phyloP scores from a whole-genome alignment of 2,888 invertebrate genomes.

The Malacosoma neustria region DNA sequence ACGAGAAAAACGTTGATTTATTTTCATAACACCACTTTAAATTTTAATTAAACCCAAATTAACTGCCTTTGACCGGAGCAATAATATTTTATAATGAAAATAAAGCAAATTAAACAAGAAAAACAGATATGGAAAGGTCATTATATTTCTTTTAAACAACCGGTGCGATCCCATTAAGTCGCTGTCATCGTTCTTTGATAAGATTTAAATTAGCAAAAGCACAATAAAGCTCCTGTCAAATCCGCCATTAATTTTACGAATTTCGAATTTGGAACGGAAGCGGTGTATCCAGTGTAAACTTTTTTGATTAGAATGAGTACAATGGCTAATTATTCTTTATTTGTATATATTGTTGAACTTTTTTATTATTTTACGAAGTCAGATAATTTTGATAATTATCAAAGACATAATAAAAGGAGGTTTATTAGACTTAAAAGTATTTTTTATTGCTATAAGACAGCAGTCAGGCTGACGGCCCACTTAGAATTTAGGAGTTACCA shows the following conservation, averaged over 20 bases:
- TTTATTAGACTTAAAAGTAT: no score
- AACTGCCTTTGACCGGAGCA: constrained; percentile 24
- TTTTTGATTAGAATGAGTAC: constrained; percentile 6
- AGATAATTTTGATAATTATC: no score
- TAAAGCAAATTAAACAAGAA: constrained; percentile 25
- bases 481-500: neutral
- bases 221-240: constrained; percentile 73
- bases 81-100: constrained; percentile 26
- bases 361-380: neutral
- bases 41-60: constrained; percentile 21
- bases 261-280: constrained; percentile 69
- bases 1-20: no score
- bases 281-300: constrained; percentile 28
- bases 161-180: constrained; percentile 64
- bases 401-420: no score
- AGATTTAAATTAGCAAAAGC: constrained; percentile 68
- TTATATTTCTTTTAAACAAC: constrained; percentile 57
- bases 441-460: neutral
- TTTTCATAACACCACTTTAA: neutral
- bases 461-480: neutral
- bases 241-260: constrained; percentile 67
- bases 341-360: neutral
- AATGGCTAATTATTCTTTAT: neutral
- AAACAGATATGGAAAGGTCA: constrained; percentile 38
- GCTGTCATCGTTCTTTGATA: constrained; percentile 71